Conservation (phyloP, 2,113 vertebrate genomes). For the Archocentrus centrarchus region DNA sequence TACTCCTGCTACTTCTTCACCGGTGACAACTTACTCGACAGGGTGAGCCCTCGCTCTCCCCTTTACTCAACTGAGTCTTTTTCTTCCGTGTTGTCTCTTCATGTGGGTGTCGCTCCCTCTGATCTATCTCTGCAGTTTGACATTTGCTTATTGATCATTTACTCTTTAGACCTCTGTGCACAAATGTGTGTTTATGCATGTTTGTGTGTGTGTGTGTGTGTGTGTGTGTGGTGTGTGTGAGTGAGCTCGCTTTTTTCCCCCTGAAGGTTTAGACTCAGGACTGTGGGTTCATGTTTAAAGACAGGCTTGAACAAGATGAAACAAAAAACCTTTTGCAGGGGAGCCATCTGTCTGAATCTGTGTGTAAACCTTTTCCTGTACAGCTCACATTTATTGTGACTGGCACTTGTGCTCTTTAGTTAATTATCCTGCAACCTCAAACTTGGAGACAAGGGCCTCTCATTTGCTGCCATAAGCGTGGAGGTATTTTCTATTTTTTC, state of each 20-base stretch:
- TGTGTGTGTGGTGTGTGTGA: slow-evolving; percentile 14
- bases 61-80: slow-evolving; percentile 7
- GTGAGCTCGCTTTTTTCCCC: slow-evolving; percentile 13
- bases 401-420: neutral
- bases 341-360: neutral
- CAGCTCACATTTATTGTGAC: neutral
- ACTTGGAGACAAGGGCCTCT: slow-evolving; percentile 23
- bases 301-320: slow-evolving; percentile 52
- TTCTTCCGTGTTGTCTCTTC: slow-evolving; percentile 5
- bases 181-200: neutral
- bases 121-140: slow-evolving; percentile 19
- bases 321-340: slow-evolving; percentile 22
- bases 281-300: slow-evolving; percentile 2
- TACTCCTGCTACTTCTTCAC: slow-evolving; percentile 3
- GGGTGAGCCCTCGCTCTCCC: slow-evolving; percentile 64
- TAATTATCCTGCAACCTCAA: slow-evolving; percentile 18
- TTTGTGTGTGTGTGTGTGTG: neutral
- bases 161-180: slow-evolving; percentile 3
- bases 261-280: slow-evolving; percentile 29
- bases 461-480: slow-evolving; percentile 28
- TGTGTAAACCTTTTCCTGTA: neutral
- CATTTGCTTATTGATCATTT: slow-evolving; percentile 37
- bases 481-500: slow-evolving; percentile 46
- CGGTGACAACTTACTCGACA: slow-evolving; percentile 60
- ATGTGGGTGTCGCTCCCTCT: neutral